Percentiles rank a stretch among this genome's conserved stretches.
phyloP scores from a whole-genome alignment of 1,140 invertebrate species.

The Drosophila pseudoananassae region DNA sequence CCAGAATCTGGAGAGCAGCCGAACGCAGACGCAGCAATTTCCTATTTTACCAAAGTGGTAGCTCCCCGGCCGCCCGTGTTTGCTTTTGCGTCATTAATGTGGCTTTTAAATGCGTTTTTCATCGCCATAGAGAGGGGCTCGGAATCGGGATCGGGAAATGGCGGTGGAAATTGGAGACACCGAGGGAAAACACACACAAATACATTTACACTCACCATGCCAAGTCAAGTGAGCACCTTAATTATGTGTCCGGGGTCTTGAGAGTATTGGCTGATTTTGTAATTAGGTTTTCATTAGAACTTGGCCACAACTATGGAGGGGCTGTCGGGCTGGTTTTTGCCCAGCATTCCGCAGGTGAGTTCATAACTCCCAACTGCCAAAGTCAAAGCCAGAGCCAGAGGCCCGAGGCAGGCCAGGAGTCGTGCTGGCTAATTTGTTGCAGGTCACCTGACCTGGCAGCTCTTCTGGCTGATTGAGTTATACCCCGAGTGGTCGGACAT shows the following conservation, averaged over 20 bases:
- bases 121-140: constrained; percentile 10
- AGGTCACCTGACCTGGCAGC: constrained; percentile 55
- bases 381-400: too few species aligned
- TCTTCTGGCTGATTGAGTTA: constrained; percentile 67
- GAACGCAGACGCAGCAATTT: constrained; percentile 63
- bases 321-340: constrained; percentile 15
- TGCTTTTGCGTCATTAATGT: constrained; percentile 74
- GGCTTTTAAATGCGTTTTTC: constrained; percentile 81
- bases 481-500: constrained; percentile 50
- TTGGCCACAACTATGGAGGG: constrained; percentile 66
- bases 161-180: constrained; percentile 39
- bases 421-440: constrained; percentile 48
- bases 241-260: constrained; percentile 74
- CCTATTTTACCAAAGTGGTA: constrained; percentile 81
- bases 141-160: background rate
- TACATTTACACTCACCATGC: constrained; percentile 7
- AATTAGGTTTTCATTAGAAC: constrained; percentile 82
- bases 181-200: constrained; percentile 4
- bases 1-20: constrained; percentile 36
- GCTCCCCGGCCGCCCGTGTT: constrained; percentile 39
- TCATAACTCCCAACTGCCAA: constrained; percentile 25
- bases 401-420: background rate
- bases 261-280: constrained; percentile 81
- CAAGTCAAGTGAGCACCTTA: constrained; percentile 74
- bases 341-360: constrained; percentile 28